Evolutionary conservation across 2,888 invertebrate genomes (phyloP), one percentile per base, ranked within the genome.

Genomic region (Drosophila leonis): DNA sequence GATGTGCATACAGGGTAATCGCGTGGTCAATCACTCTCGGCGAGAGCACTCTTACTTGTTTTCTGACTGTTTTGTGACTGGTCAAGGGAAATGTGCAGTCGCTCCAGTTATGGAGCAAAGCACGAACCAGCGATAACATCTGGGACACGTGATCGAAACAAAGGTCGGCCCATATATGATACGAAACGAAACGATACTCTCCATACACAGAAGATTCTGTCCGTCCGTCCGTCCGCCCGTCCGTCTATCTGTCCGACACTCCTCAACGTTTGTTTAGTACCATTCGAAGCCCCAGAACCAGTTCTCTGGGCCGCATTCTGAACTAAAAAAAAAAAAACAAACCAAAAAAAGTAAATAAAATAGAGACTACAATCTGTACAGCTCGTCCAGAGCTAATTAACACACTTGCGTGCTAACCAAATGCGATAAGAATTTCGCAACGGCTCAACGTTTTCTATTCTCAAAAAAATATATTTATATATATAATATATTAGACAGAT

Each of bases 371-470:
- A 66, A 72, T 70, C 55, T 49, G 69, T 71, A 60, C 70, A 35
- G 78, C 73, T 74, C 70, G 56, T 63, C 63, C 52, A 66, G 69
- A 71, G 67, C 66, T 75, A 88, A 83, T 83, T 83, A 83, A 74
- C 83, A 83, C 83, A 88, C 61, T 66, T 75, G 80, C 72, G 82
- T 87, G 88, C 72, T 76, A 78, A 80, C 72, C 76, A 72, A 79
- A 82, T 65, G 59, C 65, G 85, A 71, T 76, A 79, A 78, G 61
- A 67, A 54, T 85, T 83, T 82, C 54, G 65, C 82, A 82, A 82
- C 78, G 67, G 42, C 54, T 4, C 54, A 39, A 39, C 54, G 82
- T 65, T 83, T 78, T 80, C 74, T 63, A 64, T n/a, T n/a, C n/a
- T n/a, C n/a, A n/a, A n/a, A n/a, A n/a, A n/a, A n/a, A n/a, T n/a